These are phyloP conservation scores for Jordanella pulchra DNA, from an alignment of 2,797 vertebrate species.

Conservation along the genomic window DNA sequence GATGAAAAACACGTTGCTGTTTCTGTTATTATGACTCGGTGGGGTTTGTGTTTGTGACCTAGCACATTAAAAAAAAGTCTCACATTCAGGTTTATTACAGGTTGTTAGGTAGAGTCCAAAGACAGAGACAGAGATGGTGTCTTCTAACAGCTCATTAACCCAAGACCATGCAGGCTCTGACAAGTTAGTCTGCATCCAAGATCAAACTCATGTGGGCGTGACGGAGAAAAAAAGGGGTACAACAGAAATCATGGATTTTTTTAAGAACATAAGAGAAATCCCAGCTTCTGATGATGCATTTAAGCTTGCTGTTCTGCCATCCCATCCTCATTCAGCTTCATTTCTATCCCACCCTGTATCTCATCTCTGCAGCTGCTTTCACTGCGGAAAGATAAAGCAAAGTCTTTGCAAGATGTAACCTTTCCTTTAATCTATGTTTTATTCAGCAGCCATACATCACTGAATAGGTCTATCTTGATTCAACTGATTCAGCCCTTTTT, in stretches of 20 bases:
- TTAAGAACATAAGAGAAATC: conserved; percentile 18
- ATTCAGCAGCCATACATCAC: conserved; percentile 1
- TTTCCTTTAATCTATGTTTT: conserved; percentile 27
- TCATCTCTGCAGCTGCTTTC: conserved; percentile 39
- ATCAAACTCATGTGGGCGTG: conserved; percentile 43
- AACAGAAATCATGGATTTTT: background rate
- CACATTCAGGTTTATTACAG: conserved; percentile 41
- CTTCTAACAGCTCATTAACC: conserved; percentile 16
- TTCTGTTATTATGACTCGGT: no score
- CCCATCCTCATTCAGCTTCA: conserved; percentile 14
- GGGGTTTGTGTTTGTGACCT: background rate
- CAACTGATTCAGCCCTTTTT: conserved; percentile 18
- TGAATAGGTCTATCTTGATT: conserved; percentile 23
- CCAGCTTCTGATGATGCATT: background rate
- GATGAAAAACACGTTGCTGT: background rate
- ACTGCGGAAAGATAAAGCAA: conserved; percentile 37
- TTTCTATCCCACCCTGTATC: conserved; percentile 4
- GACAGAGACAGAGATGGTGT: conserved; percentile 45
- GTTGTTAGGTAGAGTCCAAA: conserved; percentile 6
- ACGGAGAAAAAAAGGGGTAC: background rate
- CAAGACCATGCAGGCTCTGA: conserved; percentile 52
- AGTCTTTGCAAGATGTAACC: conserved; percentile 21
- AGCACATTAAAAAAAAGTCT: conserved; percentile 16
- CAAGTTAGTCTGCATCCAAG: conserved; percentile 49
- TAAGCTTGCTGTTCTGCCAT: background rate